These are phyloP conservation scores for Koerneria pararmatus DNA, from an alignment of 2,888 invertebrate species.

Conservation along the genomic window DNA sequence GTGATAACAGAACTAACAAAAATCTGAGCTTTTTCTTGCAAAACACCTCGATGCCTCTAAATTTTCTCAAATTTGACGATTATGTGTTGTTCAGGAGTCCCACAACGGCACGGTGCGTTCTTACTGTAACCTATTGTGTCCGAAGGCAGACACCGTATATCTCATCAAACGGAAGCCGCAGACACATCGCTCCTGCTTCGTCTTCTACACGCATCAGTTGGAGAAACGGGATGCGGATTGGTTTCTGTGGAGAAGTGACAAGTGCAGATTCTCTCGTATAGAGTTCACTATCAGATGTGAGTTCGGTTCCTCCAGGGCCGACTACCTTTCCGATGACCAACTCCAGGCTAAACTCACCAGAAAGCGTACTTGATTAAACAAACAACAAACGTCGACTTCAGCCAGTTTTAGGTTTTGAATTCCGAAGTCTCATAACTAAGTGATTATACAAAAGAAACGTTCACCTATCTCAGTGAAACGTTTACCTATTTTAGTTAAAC, in stretches of 20 bases:
- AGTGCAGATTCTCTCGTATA: conserved; percentile 19
- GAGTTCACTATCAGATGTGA: conserved; percentile 19
- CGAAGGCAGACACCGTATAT: conserved; percentile 53
- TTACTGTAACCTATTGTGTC: conserved; percentile 50
- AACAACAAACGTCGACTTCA: too few relatives aligned
- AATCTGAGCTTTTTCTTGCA: too few relatives aligned
- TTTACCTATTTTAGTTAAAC: too few relatives aligned
- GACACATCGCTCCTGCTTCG: conserved; percentile 20
- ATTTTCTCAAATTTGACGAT: too few relatives aligned
- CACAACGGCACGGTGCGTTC: conserved; percentile 51
- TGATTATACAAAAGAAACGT: too few relatives aligned
- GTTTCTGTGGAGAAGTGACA: conserved; percentile 17
- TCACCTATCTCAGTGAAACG: too few relatives aligned
- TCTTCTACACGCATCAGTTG: conserved; percentile 19
- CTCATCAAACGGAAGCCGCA: conserved; percentile 22
- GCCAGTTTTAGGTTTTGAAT: too few relatives aligned
- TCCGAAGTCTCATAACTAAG: too few relatives aligned
- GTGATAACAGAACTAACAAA: too few relatives aligned
- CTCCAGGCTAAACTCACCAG: conserved; percentile 1
- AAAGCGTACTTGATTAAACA: conserved; percentile 4
- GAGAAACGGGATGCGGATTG: conserved; percentile 9
- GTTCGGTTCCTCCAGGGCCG: not conserved
- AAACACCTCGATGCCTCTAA: too few relatives aligned
- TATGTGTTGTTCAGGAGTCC: conserved; percentile 45
- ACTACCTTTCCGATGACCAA: conserved; percentile 8